Evolutionary conservation across 2,888 invertebrate genomes (phyloP).

Genomic region (Chelonus formosanus): DNA sequence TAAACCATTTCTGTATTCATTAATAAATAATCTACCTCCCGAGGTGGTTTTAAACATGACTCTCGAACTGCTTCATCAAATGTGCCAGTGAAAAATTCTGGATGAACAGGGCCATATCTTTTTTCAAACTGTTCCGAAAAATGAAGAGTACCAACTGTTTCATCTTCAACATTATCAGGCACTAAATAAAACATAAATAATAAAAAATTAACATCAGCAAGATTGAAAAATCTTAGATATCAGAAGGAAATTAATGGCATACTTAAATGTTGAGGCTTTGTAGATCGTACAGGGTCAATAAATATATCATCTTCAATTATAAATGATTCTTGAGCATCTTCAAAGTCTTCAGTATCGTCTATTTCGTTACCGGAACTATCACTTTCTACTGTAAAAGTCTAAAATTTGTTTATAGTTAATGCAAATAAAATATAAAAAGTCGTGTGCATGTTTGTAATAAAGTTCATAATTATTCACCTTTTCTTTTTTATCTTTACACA

Average conservation of each 20-base stretch:
- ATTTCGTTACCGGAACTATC: conserved; percentile 84
- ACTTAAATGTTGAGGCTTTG: conserved; percentile 82
- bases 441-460: background rate
- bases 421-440: too few relatives aligned
- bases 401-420: too few relatives aligned
- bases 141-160: conserved; percentile 83
- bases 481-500: conserved; percentile 48
- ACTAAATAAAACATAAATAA: conserved; percentile 68
- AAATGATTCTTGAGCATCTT: conserved; percentile 84
- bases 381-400: conserved; percentile 69
- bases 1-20: conserved; percentile 2
- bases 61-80: conserved; percentile 91
- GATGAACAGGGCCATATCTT: conserved; percentile 87
- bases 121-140: conserved; percentile 87
- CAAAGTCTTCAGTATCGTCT: conserved; percentile 88
- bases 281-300: conserved; percentile 74
- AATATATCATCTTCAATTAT: conserved; percentile 89
- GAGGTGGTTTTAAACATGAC: conserved; percentile 87
- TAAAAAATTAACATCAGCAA: background rate
- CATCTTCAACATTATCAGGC: conserved; percentile 86
- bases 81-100: conserved; percentile 90
- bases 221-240: too few relatives aligned
- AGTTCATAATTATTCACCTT: conserved; percentile 18
- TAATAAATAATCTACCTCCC: conserved; percentile 70
- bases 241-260: conserved; percentile 52